Evolutionary conservation across 2,888 invertebrate genomes (phyloP).

Genomic region (Chirona hameri): DNA sequence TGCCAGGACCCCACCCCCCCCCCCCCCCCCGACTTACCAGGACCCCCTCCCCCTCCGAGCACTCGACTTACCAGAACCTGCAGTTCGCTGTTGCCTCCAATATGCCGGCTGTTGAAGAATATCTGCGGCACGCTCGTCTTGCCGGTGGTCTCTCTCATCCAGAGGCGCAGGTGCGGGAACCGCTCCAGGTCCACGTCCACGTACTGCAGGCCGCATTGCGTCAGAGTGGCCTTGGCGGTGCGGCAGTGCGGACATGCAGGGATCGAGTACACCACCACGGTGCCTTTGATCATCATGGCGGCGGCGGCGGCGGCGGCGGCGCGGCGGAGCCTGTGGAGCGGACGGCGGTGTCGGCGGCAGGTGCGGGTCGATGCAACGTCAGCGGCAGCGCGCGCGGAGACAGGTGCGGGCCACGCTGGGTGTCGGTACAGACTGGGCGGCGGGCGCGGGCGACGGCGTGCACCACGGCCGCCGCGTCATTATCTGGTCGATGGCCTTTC

Average conservation of each 20-base stretch:
- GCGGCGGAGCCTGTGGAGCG: not conserved
- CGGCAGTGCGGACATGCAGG: constrained; percentile 35
- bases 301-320: not conserved
- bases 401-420: not conserved
- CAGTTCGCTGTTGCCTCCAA: constrained; percentile 39
- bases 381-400: not conserved
- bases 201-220: constrained; percentile 26
- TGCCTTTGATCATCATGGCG: constrained; percentile 26
- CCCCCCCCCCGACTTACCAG: constrained; percentile 33
- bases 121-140: constrained; percentile 40
- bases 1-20: constrained; percentile 11
- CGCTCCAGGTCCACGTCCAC: constrained; percentile 33
- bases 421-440: not conserved
- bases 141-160: constrained; percentile 34
- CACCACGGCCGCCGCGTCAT: not conserved
- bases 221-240: constrained; percentile 33
- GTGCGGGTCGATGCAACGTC: not conserved
- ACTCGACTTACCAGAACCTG: constrained; percentile 35
- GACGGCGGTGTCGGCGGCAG: not conserved
- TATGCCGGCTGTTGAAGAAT: constrained; percentile 38
- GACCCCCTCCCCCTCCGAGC: no score
- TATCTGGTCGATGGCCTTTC: no score
- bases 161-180: constrained; percentile 28
- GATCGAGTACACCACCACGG: constrained; percentile 35
- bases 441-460: not conserved